phyloP scores from a whole-genome alignment of 2,113 vertebrate species.

The Casuarius casuarius region DNA sequence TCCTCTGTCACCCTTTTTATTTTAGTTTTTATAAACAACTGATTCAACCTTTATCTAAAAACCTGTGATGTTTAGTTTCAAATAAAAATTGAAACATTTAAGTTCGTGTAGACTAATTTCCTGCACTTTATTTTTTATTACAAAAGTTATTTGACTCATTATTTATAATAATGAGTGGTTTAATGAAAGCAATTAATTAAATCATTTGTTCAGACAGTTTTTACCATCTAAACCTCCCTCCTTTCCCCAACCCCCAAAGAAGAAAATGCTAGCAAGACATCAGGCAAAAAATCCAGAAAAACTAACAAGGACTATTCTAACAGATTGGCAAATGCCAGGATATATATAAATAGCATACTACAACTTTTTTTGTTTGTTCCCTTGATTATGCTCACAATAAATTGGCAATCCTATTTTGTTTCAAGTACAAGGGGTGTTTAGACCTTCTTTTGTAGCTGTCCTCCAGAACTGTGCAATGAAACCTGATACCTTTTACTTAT shows the following conservation, averaged over 20 bases:
- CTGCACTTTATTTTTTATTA: conserved; percentile 1
- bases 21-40: not conserved
- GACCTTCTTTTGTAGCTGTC: conserved; percentile 59
- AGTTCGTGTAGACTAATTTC: not conserved
- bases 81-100: not conserved
- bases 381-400: conserved; percentile 43
- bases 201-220: conserved; percentile 43
- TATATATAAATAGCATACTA: not conserved
- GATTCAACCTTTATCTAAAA: not conserved
- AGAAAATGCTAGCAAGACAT: not conserved
- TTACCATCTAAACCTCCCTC: not conserved
- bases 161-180: conserved; percentile 52
- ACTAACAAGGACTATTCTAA: not conserved
- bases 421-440: conserved; percentile 52
- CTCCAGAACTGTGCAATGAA: conserved; percentile 71
- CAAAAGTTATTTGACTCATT: conserved; percentile 11
- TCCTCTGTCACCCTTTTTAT: not conserved
- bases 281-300: conserved; percentile 2
- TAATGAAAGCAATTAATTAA: conserved; percentile 70
- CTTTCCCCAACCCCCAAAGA: not conserved
- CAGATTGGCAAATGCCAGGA: not conserved
- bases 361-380: conserved; percentile 35
- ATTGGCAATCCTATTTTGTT: conserved; percentile 53
- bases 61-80: not conserved
- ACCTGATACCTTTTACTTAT: conserved; percentile 82